phyloP scores from a whole-genome alignment of 1,140 invertebrate genomes.

The Anastrepha obliqua region DNA sequence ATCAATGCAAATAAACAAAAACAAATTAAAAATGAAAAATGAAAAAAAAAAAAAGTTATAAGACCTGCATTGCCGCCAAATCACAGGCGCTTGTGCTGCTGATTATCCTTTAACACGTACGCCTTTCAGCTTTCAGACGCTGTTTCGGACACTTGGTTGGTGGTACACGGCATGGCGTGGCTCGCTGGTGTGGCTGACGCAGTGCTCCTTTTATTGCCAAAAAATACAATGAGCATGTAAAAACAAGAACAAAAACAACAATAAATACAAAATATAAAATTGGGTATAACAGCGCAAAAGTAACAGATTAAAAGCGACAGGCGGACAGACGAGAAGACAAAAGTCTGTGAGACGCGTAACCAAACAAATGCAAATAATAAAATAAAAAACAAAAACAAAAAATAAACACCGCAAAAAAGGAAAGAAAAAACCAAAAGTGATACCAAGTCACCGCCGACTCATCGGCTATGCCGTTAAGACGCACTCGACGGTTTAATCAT shows the following conservation, averaged over 20 bases:
- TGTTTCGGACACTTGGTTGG: background rate
- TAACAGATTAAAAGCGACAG: conserved; percentile 43
- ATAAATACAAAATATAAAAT: background rate
- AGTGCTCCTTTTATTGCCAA: conserved; percentile 45
- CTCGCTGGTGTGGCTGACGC: background rate
- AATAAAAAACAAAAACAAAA: background rate
- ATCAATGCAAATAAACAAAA: conserved; percentile 40
- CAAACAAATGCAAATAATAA: background rate
- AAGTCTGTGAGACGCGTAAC: background rate
- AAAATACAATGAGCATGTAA: background rate
- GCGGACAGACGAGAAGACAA: background rate
- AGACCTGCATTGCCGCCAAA: conserved; percentile 10
- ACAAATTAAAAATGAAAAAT: background rate
- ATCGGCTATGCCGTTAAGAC: conserved; percentile 26
- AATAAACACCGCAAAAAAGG: background rate
- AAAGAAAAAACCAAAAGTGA: background rate
- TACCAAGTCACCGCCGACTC: background rate
- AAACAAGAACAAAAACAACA: background rate
- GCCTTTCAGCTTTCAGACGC: conserved; percentile 9
- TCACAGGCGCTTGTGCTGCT: conserved; percentile 54
- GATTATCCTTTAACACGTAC: conserved; percentile 58
- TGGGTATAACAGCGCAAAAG: conserved; percentile 34
- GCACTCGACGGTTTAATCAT: conserved; percentile 52
- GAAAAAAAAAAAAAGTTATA: background rate
- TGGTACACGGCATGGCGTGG: background rate